Base-by-base conservation (phyloP, 1,140 invertebrate species). In the Ostrea denselamellosa region DNA sequence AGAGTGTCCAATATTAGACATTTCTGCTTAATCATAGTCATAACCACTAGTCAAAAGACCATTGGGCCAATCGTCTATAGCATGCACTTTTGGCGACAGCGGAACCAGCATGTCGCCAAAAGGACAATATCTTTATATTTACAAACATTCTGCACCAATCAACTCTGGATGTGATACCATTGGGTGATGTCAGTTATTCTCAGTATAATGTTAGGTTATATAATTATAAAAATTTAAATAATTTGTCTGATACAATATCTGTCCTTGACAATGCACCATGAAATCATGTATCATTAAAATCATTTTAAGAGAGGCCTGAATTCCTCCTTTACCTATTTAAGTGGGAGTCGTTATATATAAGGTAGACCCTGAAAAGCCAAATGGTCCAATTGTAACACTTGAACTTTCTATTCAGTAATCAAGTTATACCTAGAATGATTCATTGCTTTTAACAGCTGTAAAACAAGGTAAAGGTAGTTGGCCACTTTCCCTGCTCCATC, bases 161-260 rank as follows among this genome's bases (percentile, higher is more conserved):
- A 34, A 77, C 68, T 34, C 12, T 9, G 68, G 68, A 34, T 77
- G 25, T 28, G 10, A 5, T 77, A 34, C 68, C 68, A 77, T 77
- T 34, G 10, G 25, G 68, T 28, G 68, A 77, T 77, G 28, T 77
- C 68, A 14, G 68, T 25, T 77, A 77, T 77, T 77, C 28, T 25
- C 9, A 34, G 28, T 28, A 34, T 77, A 34, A 77, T 25, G 28
- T 77, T 2, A 12, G 68, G 22, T 77, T 28, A 34, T 77, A 77
- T 44, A 77, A 77, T 77, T 77, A 34, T 77, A 34, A 22, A 34
- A 77, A 34, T 77, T 77, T 77, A 77, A 77, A 77, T 77, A 77
- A 77, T 77, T 77, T 77, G 68, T 77, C 28, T 17, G 8, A 25
- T 77, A 77, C 28, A 28, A 34, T 28, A 77, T 77, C 25, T 77